These are phyloP conservation scores for Chrysolina haemoptera DNA, from an alignment of 2,888 invertebrate genomes.

Conservation along the genomic window DNA sequence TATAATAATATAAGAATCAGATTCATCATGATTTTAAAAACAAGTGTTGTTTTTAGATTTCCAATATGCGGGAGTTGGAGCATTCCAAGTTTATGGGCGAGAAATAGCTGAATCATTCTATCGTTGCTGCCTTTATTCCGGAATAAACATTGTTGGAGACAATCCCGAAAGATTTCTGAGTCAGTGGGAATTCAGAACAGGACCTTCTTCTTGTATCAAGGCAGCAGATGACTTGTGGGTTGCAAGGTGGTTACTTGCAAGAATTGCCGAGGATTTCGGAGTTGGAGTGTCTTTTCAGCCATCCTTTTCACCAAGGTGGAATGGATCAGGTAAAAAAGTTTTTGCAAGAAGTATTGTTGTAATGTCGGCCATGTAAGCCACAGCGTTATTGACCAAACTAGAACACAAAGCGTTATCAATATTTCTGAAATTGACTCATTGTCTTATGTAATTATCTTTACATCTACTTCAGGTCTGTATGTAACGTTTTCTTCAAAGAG, in stretches of 20 bases:
- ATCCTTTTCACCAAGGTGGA: constrained; percentile 71
- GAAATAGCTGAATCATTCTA: constrained; percentile 88
- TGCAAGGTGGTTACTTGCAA: constrained; percentile 73
- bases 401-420: too few relatives aligned
- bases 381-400: too few relatives aligned
- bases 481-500: constrained; percentile 90
- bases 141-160: constrained; percentile 82
- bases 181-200: constrained; percentile 81
- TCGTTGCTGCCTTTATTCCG: constrained; percentile 85
- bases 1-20: background rate
- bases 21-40: background rate
- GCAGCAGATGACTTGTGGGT: constrained; percentile 77
- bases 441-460: too few relatives aligned
- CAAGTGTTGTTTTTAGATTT: constrained; percentile 71
- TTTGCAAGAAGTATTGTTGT: background rate
- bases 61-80: constrained; percentile 88
- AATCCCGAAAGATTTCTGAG: constrained; percentile 89
- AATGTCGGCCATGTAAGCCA: background rate
- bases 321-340: constrained; percentile 74
- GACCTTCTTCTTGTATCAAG: constrained; percentile 76
- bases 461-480: constrained; percentile 72
- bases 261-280: constrained; percentile 76
- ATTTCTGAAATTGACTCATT: too few relatives aligned
- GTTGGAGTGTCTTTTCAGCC: constrained; percentile 74
- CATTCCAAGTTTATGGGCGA: constrained; percentile 82